Evolutionary conservation across 1,140 invertebrate genomes (phyloP).

Genomic region (Meloidogyne exigua): DNA sequence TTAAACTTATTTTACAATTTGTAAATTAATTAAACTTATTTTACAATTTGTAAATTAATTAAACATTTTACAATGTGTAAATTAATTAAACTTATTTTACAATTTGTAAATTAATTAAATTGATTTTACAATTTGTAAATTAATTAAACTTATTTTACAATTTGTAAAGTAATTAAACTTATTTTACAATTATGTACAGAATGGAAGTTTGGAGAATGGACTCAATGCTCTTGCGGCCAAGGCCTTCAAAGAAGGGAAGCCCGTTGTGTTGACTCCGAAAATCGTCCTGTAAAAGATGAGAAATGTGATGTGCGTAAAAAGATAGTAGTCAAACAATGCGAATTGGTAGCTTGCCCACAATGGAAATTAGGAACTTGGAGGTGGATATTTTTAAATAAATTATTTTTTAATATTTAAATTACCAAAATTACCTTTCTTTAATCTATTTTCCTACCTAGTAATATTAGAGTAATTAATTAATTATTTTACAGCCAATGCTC

Average conservation of each 20-base stretch:
- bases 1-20: too few species aligned
- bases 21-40: too few species aligned
- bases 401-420: too few species aligned
- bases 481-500: conserved; percentile 50
- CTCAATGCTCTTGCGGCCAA: conserved; percentile 73
- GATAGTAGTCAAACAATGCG: conserved; percentile 58
- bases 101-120: too few species aligned
- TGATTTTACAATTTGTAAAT: too few species aligned
- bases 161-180: too few species aligned
- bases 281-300: conserved; percentile 20
- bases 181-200: conserved; percentile 41
- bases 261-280: conserved; percentile 65
- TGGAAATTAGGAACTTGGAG: conserved; percentile 37
- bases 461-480: too few species aligned
- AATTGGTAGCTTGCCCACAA: conserved; percentile 45
- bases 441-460: too few species aligned
- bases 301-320: conserved; percentile 47
- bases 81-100: neutral
- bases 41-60: too few species aligned
- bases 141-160: too few species aligned
- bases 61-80: neutral
- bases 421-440: too few species aligned
- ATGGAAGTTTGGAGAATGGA: conserved; percentile 62
- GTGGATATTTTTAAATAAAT: neutral
- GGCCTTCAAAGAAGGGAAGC: conserved; percentile 71